Conservation (phyloP, 2,113 vertebrate species). For the Labrus mixtus region DNA sequence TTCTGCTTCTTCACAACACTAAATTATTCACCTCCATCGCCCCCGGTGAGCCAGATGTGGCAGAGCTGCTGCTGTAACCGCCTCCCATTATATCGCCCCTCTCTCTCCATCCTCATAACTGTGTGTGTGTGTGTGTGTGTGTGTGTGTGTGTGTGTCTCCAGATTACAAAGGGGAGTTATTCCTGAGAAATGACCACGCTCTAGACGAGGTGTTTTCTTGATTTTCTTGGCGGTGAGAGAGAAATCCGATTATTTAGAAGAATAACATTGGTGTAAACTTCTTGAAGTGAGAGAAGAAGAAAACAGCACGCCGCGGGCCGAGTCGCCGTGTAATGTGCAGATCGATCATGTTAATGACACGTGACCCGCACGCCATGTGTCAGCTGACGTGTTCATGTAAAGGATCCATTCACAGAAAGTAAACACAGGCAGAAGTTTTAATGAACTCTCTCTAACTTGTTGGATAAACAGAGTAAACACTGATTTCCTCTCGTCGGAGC, state of each 20-base stretch:
- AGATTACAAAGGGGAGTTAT: not conserved
- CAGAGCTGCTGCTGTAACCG: constrained; percentile 50
- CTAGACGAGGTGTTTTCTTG: not conserved
- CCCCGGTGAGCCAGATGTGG: constrained; percentile 65
- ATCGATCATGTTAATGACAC: constrained; percentile 40
- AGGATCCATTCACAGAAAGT: not conserved
- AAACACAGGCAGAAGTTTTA: not conserved
- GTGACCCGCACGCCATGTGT: constrained; percentile 6
- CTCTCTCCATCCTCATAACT: constrained; percentile 22
- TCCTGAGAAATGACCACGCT: constrained; percentile 36
- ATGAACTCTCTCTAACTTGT: not conserved
- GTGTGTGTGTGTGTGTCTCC: not conserved
- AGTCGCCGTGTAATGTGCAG: constrained; percentile 3
- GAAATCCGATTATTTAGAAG: constrained; percentile 12
- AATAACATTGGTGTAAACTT: constrained; percentile 40
- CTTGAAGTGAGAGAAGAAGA: not conserved
- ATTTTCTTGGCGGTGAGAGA: constrained; percentile 1
- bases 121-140: too few relatives aligned
- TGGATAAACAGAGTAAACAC: not conserved
- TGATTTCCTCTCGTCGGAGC: not conserved
- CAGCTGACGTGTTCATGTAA: not conserved
- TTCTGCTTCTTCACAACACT: constrained; percentile 68
- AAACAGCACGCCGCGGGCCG: not conserved
- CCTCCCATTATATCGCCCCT: constrained; percentile 42
- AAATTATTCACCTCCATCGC: constrained; percentile 76